Conservation (phyloP, 2,888 invertebrate species). For the Molorchus minor region DNA sequence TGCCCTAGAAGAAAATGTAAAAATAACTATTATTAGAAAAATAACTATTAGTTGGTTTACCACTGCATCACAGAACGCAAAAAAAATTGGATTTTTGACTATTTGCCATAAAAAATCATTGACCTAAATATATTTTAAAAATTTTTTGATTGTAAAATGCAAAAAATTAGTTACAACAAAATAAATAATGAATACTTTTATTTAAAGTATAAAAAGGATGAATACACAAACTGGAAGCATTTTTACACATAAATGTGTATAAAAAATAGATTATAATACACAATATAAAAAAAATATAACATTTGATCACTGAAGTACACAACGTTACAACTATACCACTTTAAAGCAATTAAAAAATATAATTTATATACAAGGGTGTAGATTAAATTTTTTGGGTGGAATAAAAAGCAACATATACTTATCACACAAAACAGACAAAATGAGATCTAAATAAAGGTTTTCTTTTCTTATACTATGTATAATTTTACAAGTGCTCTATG, state of each 20-base stretch:
- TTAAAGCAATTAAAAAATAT: slow-evolving; percentile 29
- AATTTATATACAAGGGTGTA: slow-evolving; percentile 26
- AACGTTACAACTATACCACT: slow-evolving; percentile 11
- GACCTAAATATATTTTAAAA: too few species aligned
- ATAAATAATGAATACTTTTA: slow-evolving; percentile 44
- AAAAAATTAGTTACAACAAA: too few species aligned
- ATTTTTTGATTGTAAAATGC: too few species aligned
- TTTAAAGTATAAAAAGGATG: slow-evolving; percentile 48
- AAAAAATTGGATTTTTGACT: too few species aligned
- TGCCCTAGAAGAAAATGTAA: too few species aligned
- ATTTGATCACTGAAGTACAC: slow-evolving; percentile 22
- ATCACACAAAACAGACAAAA: slow-evolving; percentile 16
- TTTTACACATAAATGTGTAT: slow-evolving; percentile 42
- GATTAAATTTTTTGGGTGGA: slow-evolving; percentile 15
- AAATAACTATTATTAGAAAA: too few species aligned
- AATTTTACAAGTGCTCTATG: not conserved
- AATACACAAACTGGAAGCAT: slow-evolving; percentile 50
- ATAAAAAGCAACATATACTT: slow-evolving; percentile 5
- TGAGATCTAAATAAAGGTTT: too few species aligned
- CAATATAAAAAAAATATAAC: slow-evolving; percentile 34
- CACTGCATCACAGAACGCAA: too few species aligned
- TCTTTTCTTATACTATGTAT: not conserved
- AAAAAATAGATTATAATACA: slow-evolving; percentile 42
- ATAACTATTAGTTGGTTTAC: too few species aligned
- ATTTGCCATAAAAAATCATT: too few species aligned